A percentile compares a stretch with the other conserved stretches of the same genome.
phyloP scores from a whole-genome alignment of 2,797 vertebrate genomes.

The Myiothlypis chrysogaster region DNA sequence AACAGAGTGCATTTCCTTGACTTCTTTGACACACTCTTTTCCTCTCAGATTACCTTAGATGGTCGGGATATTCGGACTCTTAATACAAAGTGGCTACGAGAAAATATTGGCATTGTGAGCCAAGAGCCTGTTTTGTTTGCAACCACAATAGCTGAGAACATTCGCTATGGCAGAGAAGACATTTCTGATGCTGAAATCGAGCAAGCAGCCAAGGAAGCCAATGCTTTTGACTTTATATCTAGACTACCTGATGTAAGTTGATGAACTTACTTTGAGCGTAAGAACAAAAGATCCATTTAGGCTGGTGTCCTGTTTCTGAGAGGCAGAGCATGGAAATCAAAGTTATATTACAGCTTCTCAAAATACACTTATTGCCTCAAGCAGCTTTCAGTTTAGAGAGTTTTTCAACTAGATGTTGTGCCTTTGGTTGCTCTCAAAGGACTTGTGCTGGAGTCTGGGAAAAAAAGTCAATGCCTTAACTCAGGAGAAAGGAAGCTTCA shows the following conservation, averaged over 20 bases:
- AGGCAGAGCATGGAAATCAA: background rate
- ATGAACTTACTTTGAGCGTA: background rate
- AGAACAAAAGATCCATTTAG: background rate
- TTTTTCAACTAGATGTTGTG: background rate
- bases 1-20: background rate
- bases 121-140: constrained; percentile 75
- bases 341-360: background rate
- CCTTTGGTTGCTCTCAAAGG: background rate
- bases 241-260: constrained; percentile 74
- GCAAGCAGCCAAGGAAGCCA: constrained; percentile 73
- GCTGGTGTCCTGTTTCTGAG: background rate
- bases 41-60: constrained; percentile 73
- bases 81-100: constrained; percentile 74
- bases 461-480: background rate
- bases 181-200: constrained; percentile 76
- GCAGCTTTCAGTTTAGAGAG: background rate
- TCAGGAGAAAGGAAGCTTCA: background rate
- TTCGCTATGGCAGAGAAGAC: constrained; percentile 70
- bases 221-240: constrained; percentile 78
- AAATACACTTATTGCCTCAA: background rate
- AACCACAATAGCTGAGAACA: constrained; percentile 78
- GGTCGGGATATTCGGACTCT: constrained; percentile 70
- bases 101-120: constrained; percentile 77
- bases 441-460: background rate
- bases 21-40: background rate